Percentiles rank a stretch among this genome's conserved stretches.
Conservation (phyloP, 2,797 vertebrate genomes). For the Naso thynnoides region DNA sequence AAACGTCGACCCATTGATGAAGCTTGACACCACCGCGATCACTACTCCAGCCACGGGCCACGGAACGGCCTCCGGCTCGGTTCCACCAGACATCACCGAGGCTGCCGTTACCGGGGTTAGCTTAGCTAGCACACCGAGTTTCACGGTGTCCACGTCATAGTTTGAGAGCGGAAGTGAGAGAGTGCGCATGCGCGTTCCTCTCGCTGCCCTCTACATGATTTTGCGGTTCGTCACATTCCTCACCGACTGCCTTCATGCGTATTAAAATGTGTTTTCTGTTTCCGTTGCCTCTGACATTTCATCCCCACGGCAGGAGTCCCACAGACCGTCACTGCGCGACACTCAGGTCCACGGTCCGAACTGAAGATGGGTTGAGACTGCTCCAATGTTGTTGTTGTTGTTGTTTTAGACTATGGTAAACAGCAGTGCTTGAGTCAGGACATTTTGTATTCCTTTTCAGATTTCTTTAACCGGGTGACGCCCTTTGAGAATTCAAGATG, state of each 20-base stretch:
- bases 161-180: not conserved
- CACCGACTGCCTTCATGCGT: too few species aligned
- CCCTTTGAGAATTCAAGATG: too few species aligned
- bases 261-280: not conserved
- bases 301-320: not conserved
- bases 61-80: conserved; percentile 8
- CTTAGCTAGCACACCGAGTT: not conserved
- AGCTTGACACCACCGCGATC: conserved; percentile 92
- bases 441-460: too few species aligned
- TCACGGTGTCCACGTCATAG: too few species aligned
- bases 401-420: too few species aligned
- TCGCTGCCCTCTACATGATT: not conserved
- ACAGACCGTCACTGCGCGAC: too few species aligned
- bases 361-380: not conserved
- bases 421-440: too few species aligned
- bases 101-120: not conserved
- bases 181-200: conserved; percentile 50
- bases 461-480: too few species aligned
- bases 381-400: too few species aligned
- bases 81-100: conserved; percentile 43
- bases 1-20: conserved; percentile 96
- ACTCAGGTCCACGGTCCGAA: too few species aligned
- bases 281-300: not conserved
- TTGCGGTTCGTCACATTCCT: accelerated
- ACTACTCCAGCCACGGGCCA: conserved; percentile 83